Base-by-base conservation (phyloP, 64 coral and sea anemone genomes). In the Catalaphyllia jardinei region DNA sequence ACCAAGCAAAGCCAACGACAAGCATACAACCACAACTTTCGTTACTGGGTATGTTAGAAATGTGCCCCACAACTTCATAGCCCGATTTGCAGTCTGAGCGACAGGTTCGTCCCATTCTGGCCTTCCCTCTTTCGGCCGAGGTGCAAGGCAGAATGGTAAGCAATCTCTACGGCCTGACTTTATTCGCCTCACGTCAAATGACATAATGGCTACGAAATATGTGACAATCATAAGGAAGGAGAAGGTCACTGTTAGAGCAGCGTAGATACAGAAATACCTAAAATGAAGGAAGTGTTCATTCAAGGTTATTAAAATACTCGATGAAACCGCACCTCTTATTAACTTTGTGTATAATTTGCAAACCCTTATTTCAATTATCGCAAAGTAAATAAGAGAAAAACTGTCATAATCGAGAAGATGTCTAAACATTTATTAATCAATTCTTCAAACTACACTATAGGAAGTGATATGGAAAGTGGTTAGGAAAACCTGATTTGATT, bases 251-350 rank as follows among this genome's bases (percentile, higher is more conserved):
- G 92, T 46, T 24, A 79, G 38, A 4, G 92, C 92, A 51, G 92
- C 92, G 46, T 94, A 94, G 27, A 90, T 86, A 52, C 92, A 94
- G 46, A 94, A 94, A 62, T 94, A 92, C 29, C 90, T 92, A 14
- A 59, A 62, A 78, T 60, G 13, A 76, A 69, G 62, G 31, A 77
- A 4, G 10, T 69, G n/a, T 27, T 4, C 22, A 69, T 69, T n/a
- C n/a, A 20, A 31, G 4, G 10, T 20, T 22, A 18, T 20, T 46
- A 46, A 7, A 3, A 46, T 7, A 31, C 20, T 31, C 14, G 6
- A 77, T 39, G 31, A 31, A 31, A 31, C 75, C 2, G 7, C 20
- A 22, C 15, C 54, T 57, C 54, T 57, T 10, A 14, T 57, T 16
- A 57, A 57, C 54, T 14, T 57, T 46, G 1, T 57, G 14, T 57